Evolutionary conservation across 1,140 invertebrate species (phyloP).

Genomic region (Drosophila navojoa): DNA sequence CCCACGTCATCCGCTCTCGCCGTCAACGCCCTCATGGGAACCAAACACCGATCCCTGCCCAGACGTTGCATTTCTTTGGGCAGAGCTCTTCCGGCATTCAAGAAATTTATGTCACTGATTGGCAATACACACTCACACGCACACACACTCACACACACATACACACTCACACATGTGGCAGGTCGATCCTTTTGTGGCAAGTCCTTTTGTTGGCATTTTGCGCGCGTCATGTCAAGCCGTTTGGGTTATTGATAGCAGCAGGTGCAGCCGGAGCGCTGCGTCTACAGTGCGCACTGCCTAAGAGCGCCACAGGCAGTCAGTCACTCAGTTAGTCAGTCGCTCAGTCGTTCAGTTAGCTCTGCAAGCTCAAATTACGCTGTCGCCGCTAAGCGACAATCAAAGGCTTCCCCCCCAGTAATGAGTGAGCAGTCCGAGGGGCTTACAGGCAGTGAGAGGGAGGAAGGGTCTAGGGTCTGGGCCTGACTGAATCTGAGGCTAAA

Average conservation of each 20-base stretch:
- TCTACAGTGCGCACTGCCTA: conserved; percentile 25
- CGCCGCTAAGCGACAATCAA: conserved; percentile 41
- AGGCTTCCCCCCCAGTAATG: conserved; percentile 38
- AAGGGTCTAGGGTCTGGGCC: background rate
- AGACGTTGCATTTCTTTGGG: conserved; percentile 37
- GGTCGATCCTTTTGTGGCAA: conserved; percentile 43
- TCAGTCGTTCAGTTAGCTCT: background rate
- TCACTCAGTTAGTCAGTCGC: background rate
- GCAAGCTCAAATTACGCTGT: conserved; percentile 36
- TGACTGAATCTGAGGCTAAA: background rate
- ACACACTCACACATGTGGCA: conserved; percentile 8
- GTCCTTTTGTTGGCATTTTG: conserved; percentile 51
- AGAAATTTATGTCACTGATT: conserved; percentile 78
- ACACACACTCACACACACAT: conserved; percentile 1
- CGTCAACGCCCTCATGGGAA: conserved; percentile 81
- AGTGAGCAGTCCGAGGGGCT: background rate
- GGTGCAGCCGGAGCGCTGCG: conserved; percentile 20
- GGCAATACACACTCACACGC: conserved; percentile 43
- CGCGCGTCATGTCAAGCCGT: conserved; percentile 48
- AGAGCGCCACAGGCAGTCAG: background rate
- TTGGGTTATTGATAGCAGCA: conserved; percentile 69
- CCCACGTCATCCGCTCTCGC: conserved; percentile 45
- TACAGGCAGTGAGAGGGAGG: background rate
- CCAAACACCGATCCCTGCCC: conserved; percentile 44
- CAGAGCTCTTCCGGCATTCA: conserved; percentile 59